Evolutionary conservation across 2,113 vertebrate species (phyloP).

Genomic region (Petroica traversi): DNA sequence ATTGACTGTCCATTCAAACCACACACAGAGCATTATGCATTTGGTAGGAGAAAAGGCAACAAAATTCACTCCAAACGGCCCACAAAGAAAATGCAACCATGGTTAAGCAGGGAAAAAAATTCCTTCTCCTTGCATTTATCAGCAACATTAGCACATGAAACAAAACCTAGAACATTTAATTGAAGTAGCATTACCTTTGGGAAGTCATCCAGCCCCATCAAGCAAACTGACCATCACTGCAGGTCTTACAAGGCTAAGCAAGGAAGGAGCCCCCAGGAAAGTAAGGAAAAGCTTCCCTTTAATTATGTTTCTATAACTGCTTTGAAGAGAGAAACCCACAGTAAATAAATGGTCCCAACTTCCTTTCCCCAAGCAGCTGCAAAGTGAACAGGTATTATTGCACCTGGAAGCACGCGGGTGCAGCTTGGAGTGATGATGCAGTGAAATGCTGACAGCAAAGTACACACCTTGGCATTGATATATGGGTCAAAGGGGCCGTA

Average conservation of each 20-base stretch:
- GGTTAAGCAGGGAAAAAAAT: background rate
- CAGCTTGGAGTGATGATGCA: conserved; percentile 64
- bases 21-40: background rate
- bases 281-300: conserved; percentile 46
- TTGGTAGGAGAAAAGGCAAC: conserved; percentile 15
- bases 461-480: conserved; percentile 99
- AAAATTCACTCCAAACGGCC: conserved; percentile 30
- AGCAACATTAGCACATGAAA: conserved; percentile 40
- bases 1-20: background rate
- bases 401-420: conserved; percentile 51
- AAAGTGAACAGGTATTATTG: conserved; percentile 30
- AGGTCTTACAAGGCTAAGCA: conserved; percentile 58
- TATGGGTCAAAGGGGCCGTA: conserved; percentile 99
- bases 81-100: conserved; percentile 29
- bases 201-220: conserved; percentile 47
- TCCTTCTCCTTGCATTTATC: conserved; percentile 26
- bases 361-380: conserved; percentile 62
- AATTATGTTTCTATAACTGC: conserved; percentile 44
- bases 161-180: conserved; percentile 19
- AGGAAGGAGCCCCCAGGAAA: conserved; percentile 49
- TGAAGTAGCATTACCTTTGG: conserved; percentile 34
- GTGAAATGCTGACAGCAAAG: conserved; percentile 75
- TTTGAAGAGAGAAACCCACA: conserved; percentile 50
- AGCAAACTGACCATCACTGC: conserved; percentile 55
- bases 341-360: conserved; percentile 30